Evolutionary conservation across 2,113 vertebrate species (phyloP).

Genomic region (Myotis brandtii): DNA sequence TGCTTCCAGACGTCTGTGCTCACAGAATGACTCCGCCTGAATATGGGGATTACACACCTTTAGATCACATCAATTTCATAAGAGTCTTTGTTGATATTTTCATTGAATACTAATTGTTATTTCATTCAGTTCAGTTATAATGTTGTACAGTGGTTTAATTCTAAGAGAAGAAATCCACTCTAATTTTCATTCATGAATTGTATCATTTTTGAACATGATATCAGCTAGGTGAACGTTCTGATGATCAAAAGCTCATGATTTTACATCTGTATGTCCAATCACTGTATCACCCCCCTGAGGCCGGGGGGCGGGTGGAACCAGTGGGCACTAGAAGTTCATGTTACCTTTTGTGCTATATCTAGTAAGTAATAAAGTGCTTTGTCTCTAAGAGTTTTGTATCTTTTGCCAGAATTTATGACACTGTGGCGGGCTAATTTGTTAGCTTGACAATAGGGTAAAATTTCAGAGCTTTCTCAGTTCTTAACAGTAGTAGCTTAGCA

Average conservation of each 20-base stretch:
- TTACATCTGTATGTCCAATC: not conserved
- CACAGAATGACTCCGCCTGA: rapidly evolving
- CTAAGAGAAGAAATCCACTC: slow-evolving; percentile 7
- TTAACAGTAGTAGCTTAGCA: rapidly evolving
- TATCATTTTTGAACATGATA: not conserved
- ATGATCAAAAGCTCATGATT: not conserved
- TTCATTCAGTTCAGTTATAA: not conserved
- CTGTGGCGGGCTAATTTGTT: not conserved
- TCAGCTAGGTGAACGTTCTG: not conserved
- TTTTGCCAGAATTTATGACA: not conserved
- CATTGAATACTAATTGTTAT: not conserved
- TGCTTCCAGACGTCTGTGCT: not conserved
- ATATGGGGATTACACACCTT: not conserved
- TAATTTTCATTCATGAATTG: not conserved
- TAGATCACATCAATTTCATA: not conserved
- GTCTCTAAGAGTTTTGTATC: not conserved
- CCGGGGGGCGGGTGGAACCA: too few relatives aligned
- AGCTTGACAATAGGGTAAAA: not conserved
- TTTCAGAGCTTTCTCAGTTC: not conserved
- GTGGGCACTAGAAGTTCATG: not conserved
- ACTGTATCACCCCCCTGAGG: not conserved
- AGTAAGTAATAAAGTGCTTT: not conserved
- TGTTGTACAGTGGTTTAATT: not conserved
- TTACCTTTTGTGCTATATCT: not conserved
- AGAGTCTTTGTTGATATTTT: not conserved